Evolutionary conservation across 1,140 invertebrate species (phyloP), one percentile per base, ranked within the genome.

Genomic region (Pomphorhynchus laevis): DNA sequence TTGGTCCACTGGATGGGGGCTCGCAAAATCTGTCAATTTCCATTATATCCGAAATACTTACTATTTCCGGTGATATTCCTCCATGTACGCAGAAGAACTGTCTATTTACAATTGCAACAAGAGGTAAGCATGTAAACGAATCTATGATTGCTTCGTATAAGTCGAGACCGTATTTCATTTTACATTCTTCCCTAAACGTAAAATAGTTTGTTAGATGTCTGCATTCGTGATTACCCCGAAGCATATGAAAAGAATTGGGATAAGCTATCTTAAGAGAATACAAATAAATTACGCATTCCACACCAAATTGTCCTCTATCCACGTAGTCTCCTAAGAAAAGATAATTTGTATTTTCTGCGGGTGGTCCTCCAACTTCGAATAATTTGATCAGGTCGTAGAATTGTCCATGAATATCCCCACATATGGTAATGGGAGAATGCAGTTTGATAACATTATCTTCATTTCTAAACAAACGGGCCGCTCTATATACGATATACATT

Each of bases 151-250:
- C 79, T 63, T 95, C 84, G 64, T 98, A 98, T 46, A 98, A 79
- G 56, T 74, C 70, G 62, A 95, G 84, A 52, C 82, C 89, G 67
- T 95, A 95, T 67, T 98, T 98, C 63, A 98, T 95, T 70, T 80
- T 74, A 76, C 86, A 95, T 72, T 95, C 86, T 67, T 93, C 82
- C 65, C 95, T 98, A 68, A 98, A 98, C 52, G 86, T 98, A 67
- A 98, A 98, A 64, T 98, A 95, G 67, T 95, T 86, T 61, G 86
- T 95, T 57, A 98, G 69, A 69, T 98, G 86, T 59, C 86, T 72
- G 68, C 86, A 95, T 65, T 98, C 86, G 64, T 98, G 86, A 61
- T 95, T 98, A 55, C 86, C 86, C 62, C 84, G 70, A 61, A 95
- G 69, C 60, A 98, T 69, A 66, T 79, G 93, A 63, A 95, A 69